Conservation (phyloP, 2,888 invertebrate species). For the Sepiola atlantica region DNA sequence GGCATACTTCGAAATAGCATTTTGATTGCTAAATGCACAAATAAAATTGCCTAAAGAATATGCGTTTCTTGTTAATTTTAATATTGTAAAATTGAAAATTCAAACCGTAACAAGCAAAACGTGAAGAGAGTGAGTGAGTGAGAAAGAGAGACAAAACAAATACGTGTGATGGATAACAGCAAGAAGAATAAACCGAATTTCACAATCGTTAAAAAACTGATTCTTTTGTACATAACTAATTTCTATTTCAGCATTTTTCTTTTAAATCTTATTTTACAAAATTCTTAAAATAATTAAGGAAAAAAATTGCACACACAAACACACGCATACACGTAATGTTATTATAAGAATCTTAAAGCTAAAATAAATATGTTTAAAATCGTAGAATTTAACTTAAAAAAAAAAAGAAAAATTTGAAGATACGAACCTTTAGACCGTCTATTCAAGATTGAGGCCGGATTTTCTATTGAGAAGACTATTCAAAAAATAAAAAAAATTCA, state of each 20-base stretch:
- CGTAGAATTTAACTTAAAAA: neutral
- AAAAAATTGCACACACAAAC: neutral
- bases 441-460: neutral
- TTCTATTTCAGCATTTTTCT: neutral
- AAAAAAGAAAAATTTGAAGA: neutral
- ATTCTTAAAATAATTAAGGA: neutral
- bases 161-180: neutral
- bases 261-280: neutral
- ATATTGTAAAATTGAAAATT: neutral
- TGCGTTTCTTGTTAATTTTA: neutral
- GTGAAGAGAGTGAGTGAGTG: neutral
- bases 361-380: neutral
- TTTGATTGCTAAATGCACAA: too few relatives aligned
- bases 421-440: neutral
- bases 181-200: neutral
- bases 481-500: constrained; percentile 1
- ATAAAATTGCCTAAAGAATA: too few relatives aligned
- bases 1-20: too few relatives aligned
- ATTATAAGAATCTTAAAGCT: neutral
- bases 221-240: neutral
- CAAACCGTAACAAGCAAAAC: neutral
- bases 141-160: neutral
- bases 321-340: neutral
- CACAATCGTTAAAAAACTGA: neutral
- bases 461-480: constrained; percentile 7